Percentiles rank a stretch among this genome's conserved stretches.
phyloP scores from a whole-genome alignment of 2,888 invertebrate genomes.

The Oxystoma pomonae region DNA sequence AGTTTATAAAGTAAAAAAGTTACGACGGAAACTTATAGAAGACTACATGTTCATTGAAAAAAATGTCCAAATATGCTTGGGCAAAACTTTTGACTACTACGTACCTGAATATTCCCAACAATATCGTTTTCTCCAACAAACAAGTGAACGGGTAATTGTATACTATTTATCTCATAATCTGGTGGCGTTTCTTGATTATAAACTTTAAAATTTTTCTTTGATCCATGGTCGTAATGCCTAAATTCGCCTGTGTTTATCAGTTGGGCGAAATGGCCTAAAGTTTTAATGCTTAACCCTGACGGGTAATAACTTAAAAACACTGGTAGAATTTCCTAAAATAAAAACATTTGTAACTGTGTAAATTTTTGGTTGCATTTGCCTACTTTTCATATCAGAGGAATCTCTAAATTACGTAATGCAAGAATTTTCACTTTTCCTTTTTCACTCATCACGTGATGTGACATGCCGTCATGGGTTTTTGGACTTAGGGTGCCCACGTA shows the following conservation, averaged over 20 bases:
- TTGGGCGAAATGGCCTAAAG: conserved; percentile 16
- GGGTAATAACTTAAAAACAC: conserved; percentile 24
- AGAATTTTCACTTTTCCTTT: too few relatives aligned
- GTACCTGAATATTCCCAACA: conserved; percentile 12
- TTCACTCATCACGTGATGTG: too few relatives aligned
- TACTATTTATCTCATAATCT: conserved; percentile 14
- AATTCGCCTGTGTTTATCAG: conserved; percentile 11
- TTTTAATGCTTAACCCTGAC: conserved; percentile 18
- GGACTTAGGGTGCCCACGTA: too few relatives aligned
- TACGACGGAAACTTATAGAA: too few relatives aligned
- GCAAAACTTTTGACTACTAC: background rate
- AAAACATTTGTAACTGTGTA: too few relatives aligned
- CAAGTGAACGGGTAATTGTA: conserved; percentile 16
- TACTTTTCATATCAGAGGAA: too few relatives aligned
- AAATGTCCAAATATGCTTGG: too few relatives aligned
- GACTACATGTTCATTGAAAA: too few relatives aligned
- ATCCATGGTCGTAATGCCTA: conserved; percentile 16
- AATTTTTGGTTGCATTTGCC: too few relatives aligned
- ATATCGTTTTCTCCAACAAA: conserved; percentile 15
- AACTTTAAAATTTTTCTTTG: conserved; percentile 6
- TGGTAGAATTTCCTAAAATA: conserved; percentile 26
- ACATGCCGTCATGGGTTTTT: too few relatives aligned
- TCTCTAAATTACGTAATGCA: too few relatives aligned
- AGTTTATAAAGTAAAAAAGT: too few relatives aligned
- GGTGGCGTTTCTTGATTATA: conserved; percentile 14